Percentiles rank a stretch among this genome's conserved stretches.
Conservation (phyloP, 1,140 invertebrate genomes). For the Leptonema lineaticorne region DNA sequence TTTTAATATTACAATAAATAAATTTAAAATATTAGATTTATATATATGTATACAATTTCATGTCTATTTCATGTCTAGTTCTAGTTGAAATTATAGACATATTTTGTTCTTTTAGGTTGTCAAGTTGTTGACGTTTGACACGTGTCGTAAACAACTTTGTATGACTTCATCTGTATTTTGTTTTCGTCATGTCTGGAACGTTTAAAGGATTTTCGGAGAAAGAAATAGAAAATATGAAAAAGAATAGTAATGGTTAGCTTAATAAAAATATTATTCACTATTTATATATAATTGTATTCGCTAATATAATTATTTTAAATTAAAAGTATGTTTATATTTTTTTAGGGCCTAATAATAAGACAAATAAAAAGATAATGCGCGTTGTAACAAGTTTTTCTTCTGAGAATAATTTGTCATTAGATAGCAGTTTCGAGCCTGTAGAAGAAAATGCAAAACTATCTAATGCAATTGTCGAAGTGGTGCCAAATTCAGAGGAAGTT, state of each 20-base stretch:
- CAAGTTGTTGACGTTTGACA: conserved; percentile 12
- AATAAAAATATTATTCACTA: not conserved
- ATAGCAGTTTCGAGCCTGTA: conserved; percentile 34
- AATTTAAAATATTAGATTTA: too few relatives aligned
- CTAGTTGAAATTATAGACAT: not conserved
- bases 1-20: too few relatives aligned
- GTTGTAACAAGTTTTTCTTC: too few relatives aligned
- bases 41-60: too few relatives aligned
- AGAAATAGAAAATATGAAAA: conserved; percentile 39
- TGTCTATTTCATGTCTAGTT: too few relatives aligned
- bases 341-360: too few relatives aligned
- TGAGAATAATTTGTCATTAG: too few relatives aligned
- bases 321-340: too few relatives aligned
- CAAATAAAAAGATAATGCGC: too few relatives aligned
- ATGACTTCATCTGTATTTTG: not conserved
- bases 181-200: conserved; percentile 36
- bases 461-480: not conserved
- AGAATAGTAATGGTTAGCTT: conserved; percentile 25
- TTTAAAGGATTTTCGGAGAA: conserved; percentile 41
- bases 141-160: conserved; percentile 6
- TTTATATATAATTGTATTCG: too few relatives aligned
- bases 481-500: not conserved
- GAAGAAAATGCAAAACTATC: conserved; percentile 30
- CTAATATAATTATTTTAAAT: too few relatives aligned
- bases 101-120: too few relatives aligned